Conservation (phyloP, 2,888 invertebrate genomes). For the Diarsia mendica region DNA sequence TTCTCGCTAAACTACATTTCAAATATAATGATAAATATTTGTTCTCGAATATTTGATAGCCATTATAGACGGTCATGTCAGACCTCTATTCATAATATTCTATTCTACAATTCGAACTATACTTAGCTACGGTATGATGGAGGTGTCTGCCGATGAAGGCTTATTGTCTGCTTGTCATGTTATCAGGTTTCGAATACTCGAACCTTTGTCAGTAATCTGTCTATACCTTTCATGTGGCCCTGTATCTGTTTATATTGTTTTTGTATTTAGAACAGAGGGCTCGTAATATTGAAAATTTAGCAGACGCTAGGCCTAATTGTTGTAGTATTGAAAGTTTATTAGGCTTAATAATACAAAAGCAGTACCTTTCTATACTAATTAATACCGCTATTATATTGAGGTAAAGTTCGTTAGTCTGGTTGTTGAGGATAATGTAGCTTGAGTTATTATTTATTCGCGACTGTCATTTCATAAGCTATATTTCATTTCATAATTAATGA, state of each 20-base stretch:
- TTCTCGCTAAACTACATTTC: slow-evolving; percentile 5
- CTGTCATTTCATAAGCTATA: background rate
- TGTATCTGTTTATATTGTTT: slow-evolving; percentile 32
- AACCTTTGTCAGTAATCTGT: slow-evolving; percentile 60
- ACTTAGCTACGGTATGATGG: slow-evolving; percentile 28
- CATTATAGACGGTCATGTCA: slow-evolving; percentile 15
- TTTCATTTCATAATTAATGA: too few relatives aligned
- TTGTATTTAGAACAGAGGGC: slow-evolving; percentile 9
- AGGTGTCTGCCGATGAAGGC: slow-evolving; percentile 54
- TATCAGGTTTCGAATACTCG: slow-evolving; percentile 49
- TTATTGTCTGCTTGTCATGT: slow-evolving; percentile 59
- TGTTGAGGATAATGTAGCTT: too few relatives aligned
- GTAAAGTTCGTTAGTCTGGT: background rate
- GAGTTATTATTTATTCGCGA: background rate
- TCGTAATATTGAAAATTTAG: slow-evolving; percentile 20
- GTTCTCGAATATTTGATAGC: slow-evolving; percentile 20
- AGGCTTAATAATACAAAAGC: background rate
- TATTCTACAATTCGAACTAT: slow-evolving; percentile 36
- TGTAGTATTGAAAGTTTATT: background rate
- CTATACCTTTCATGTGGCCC: slow-evolving; percentile 38
- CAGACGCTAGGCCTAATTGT: background rate
- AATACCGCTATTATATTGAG: background rate
- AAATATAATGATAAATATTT: slow-evolving; percentile 20
- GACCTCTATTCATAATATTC: slow-evolving; percentile 42
- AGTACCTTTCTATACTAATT: background rate